Base-by-base conservation (phyloP, 1,140 invertebrate species). In the Muscidifurax raptorellus region DNA sequence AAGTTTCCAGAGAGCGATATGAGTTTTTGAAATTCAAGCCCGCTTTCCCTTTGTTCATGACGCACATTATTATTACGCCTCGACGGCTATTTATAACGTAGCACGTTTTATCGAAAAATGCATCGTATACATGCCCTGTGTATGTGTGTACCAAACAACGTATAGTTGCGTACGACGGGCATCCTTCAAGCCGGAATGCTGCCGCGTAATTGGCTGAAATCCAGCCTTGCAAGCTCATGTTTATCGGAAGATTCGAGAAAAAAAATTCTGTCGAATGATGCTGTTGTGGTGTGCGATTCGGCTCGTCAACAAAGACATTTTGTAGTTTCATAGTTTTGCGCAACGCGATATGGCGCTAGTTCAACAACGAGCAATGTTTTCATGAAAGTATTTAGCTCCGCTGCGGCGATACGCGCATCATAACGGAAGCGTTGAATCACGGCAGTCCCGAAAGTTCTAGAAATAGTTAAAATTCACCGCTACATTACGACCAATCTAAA, bases 31-130 rank as follows among this genome's bases (percentile, higher is more conserved):
- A 47, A 47, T 15, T 13, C 13, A 47, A 47, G 18, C 18, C 18
- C 22, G 22, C 52, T n/a, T 59, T 59, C 5, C 22, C 87, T 88
- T 88, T 89, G 88, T 89, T 88, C 89, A 87, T 88, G 88, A 87
- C 85, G 89, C 86, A 83, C 80, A 88, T 32, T 59, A 25, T 9
- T 69, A 69, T 59, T 59, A 22, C 18, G 52, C 18, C 52, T 59
- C 18, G 36, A 10, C 18, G 52, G 22, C 18, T 59, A 59, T 59
- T 59, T 59, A 22, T 59, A 59, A 22, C 18, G n/a, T 59, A 59
- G 52, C 15, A 59, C 18, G 22, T 59, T 59, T 59, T 59, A 59
- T 9, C 18, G 52, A 59, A 59, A 59, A 22, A 59, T 59, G 18
- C n/a, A 5, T 22, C 18, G 6, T 59, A 18, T 22, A 22, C 18